phyloP scores from a whole-genome alignment of 1,140 invertebrate genomes.

The Drosophila kikkawai region DNA sequence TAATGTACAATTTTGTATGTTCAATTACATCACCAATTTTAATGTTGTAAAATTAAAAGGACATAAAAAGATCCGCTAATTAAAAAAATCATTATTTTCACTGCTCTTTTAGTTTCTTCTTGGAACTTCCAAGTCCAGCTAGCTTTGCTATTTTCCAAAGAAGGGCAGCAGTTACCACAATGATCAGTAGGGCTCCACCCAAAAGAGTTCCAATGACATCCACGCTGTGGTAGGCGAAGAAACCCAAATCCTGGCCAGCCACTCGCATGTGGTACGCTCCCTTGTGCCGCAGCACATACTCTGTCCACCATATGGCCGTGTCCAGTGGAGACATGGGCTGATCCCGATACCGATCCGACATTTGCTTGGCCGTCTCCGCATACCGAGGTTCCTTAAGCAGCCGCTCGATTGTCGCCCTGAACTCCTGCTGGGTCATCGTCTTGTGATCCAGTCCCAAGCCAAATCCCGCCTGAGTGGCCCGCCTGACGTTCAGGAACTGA shows the following conservation, averaged over 20 bases:
- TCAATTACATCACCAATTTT: not conserved
- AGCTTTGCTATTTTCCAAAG: constrained; percentile 9
- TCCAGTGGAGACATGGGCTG: constrained; percentile 87
- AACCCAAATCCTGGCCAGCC: constrained; percentile 67
- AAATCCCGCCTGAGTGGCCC: constrained; percentile 85
- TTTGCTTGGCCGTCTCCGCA: constrained; percentile 84
- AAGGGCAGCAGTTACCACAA: not conserved
- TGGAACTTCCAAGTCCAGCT: not conserved
- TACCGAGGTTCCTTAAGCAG: constrained; percentile 81
- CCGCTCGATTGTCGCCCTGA: constrained; percentile 72
- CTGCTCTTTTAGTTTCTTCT: not conserved
- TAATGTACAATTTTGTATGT: not conserved
- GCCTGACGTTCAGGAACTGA: constrained; percentile 87
- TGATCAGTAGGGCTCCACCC: constrained; percentile 2
- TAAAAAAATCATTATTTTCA: too few relatives aligned
- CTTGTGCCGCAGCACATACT: constrained; percentile 87
- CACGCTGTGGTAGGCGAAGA: constrained; percentile 86
- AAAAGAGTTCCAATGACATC: constrained; percentile 82
- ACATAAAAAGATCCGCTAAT: not conserved
- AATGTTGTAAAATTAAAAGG: not conserved
- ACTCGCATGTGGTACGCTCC: constrained; percentile 75
- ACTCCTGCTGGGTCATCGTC: constrained; percentile 76
- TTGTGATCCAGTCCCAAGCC: constrained; percentile 84
- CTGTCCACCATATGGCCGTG: constrained; percentile 89
- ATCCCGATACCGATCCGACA: constrained; percentile 87